A percentile compares a stretch with the other conserved stretches of the same genome.
phyloP scores from a whole-genome alignment of 2,113 vertebrate species.

The Otus sunia region DNA sequence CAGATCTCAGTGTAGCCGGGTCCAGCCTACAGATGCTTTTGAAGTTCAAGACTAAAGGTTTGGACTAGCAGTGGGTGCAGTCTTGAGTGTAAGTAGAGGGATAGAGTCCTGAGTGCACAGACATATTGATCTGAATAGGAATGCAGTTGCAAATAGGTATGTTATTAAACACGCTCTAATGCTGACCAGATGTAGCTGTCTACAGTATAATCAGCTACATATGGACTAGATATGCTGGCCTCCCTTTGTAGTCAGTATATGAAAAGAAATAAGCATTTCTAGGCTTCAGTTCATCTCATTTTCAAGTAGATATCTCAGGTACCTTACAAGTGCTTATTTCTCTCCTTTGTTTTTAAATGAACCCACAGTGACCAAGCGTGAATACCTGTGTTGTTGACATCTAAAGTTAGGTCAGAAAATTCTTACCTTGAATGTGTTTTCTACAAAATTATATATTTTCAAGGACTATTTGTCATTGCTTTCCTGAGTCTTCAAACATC shows the following conservation, averaged over 20 bases:
- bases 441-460: not conserved
- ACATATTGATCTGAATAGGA: conserved; percentile 20
- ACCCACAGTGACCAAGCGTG: not conserved
- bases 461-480: not conserved
- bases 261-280: conserved; percentile 20
- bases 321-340: not conserved
- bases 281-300: not conserved
- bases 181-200: conserved; percentile 21
- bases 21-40: not conserved
- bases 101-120: not conserved
- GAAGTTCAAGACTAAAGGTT: conserved; percentile 20
- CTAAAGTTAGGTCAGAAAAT: not conserved
- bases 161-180: not conserved
- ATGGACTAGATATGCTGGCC: not conserved
- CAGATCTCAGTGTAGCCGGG: not conserved
- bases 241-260: conserved; percentile 45
- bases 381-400: not conserved
- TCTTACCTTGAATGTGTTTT: not conserved
- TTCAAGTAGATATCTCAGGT: not conserved
- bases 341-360: not conserved
- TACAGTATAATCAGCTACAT: conserved; percentile 11
- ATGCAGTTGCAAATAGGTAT: conserved; percentile 30
- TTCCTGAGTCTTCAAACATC: not conserved
- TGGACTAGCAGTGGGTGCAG: not conserved
- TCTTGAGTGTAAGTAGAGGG: not conserved